These are phyloP conservation scores for Meta bourneti DNA, from an alignment of 2,888 invertebrate genomes.

Conservation along the genomic window DNA sequence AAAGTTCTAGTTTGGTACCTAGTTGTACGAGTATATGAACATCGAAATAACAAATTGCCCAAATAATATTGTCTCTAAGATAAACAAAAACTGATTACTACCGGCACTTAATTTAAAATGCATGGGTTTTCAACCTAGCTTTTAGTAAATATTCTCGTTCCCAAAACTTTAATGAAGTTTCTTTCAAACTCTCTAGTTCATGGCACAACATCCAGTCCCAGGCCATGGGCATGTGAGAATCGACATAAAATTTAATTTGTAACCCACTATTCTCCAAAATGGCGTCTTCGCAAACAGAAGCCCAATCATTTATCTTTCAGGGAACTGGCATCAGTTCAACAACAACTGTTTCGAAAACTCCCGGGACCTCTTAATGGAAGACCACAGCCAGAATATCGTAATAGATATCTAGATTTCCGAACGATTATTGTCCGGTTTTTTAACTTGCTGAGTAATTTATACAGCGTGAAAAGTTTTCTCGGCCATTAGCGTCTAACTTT, in stretches of 20 bases:
- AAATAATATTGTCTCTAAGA: no score
- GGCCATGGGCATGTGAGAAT: background rate
- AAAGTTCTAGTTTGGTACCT: no score
- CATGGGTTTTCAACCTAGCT: no score
- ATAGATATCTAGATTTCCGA: constrained; percentile 34
- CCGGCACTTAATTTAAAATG: no score
- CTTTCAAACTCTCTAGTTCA: no score
- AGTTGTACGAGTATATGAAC: no score
- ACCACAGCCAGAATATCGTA: background rate
- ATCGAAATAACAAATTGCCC: no score
- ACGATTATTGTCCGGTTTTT: background rate
- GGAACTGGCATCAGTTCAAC: constrained; percentile 35
- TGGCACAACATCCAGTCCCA: background rate
- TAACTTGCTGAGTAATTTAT: constrained; percentile 8
- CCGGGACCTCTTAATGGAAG: background rate
- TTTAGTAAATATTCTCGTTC: no score
- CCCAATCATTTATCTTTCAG: constrained; percentile 22
- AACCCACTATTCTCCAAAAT: background rate
- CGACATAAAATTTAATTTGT: background rate
- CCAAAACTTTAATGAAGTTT: no score
- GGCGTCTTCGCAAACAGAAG: background rate
- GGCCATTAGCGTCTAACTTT: constrained; percentile 21
- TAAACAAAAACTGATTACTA: no score
- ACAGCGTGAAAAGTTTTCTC: background rate
- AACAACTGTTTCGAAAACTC: constrained; percentile 24